phyloP scores from a whole-genome alignment of 2,113 vertebrate species.

The Elachura formosa region DNA sequence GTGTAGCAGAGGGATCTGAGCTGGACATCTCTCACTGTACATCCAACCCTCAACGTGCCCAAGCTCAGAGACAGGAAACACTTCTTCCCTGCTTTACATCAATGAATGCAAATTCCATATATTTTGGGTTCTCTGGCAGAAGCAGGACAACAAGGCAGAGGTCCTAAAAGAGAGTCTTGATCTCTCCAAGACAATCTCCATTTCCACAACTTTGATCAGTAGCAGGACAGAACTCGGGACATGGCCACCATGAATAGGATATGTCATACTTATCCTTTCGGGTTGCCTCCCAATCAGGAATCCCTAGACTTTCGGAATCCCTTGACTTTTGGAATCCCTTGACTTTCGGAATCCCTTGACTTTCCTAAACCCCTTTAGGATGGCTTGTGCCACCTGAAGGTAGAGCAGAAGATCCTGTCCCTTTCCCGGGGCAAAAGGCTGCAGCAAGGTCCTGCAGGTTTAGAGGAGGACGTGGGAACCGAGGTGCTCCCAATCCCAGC shows the following conservation, averaged over 20 bases:
- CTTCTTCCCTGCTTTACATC: neutral
- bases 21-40: neutral
- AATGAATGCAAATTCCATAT: neutral
- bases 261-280: no score
- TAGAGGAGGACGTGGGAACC: accelerated
- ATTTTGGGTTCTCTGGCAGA: neutral
- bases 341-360: neutral
- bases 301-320: neutral
- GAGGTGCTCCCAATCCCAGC: neutral
- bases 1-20: neutral
- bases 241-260: no score
- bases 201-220: neutral
- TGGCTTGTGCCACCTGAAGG: neutral
- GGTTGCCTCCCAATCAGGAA: neutral
- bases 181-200: neutral
- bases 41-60: neutral
- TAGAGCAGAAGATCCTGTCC: neutral
- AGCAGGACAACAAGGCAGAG: neutral
- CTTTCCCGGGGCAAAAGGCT: neutral
- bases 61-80: neutral
- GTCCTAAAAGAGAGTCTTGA: neutral
- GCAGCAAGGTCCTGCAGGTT: neutral
- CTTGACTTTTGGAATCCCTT: neutral
- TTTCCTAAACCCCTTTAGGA: neutral
- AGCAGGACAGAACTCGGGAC: neutral